These are phyloP conservation scores for Drosophila persimilis DNA, from an alignment of 1,140 invertebrate genomes.

Conservation along the genomic window DNA sequence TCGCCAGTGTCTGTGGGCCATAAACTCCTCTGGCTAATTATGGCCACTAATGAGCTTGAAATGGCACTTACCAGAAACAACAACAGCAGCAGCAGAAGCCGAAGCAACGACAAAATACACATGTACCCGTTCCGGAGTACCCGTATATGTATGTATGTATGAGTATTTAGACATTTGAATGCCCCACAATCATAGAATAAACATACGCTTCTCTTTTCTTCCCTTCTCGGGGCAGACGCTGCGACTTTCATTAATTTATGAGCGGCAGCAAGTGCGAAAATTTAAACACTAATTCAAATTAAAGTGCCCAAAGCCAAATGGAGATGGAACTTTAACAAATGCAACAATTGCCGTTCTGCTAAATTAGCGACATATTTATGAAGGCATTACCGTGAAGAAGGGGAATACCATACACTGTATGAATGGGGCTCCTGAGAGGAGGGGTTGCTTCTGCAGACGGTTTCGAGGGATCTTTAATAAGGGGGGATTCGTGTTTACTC, in stretches of 20 bases:
- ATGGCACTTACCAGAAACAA: slow-evolving; percentile 72
- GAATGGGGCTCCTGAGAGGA: no score
- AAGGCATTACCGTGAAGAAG: not conserved
- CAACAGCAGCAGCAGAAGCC: slow-evolving; percentile 27
- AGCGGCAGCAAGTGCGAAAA: slow-evolving; percentile 43
- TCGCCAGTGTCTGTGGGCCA: slow-evolving; percentile 66
- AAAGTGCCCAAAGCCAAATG: slow-evolving; percentile 33
- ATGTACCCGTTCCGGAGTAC: no score
- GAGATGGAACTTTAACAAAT: not conserved
- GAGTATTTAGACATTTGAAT: slow-evolving; percentile 46
- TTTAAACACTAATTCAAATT: slow-evolving; percentile 44
- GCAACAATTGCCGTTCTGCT: slow-evolving; percentile 17
- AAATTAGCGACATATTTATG: slow-evolving; percentile 30
- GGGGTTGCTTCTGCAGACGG: no score
- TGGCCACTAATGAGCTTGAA: slow-evolving; percentile 79
- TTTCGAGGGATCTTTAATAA: no score
- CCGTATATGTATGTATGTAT: not conserved
- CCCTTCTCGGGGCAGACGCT: not conserved
- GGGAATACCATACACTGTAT: not conserved
- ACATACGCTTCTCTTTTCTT: not conserved
- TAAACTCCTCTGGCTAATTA: slow-evolving; percentile 74
- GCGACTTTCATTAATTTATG: slow-evolving; percentile 40
- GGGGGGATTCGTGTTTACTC: no score
- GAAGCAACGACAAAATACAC: slow-evolving; percentile 3
- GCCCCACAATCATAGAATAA: slow-evolving; percentile 29